Percentiles rank a stretch among this genome's conserved stretches.
These are phyloP conservation scores for Timema podura DNA, from an alignment of 2,888 invertebrate genomes.

Conservation along the genomic window DNA sequence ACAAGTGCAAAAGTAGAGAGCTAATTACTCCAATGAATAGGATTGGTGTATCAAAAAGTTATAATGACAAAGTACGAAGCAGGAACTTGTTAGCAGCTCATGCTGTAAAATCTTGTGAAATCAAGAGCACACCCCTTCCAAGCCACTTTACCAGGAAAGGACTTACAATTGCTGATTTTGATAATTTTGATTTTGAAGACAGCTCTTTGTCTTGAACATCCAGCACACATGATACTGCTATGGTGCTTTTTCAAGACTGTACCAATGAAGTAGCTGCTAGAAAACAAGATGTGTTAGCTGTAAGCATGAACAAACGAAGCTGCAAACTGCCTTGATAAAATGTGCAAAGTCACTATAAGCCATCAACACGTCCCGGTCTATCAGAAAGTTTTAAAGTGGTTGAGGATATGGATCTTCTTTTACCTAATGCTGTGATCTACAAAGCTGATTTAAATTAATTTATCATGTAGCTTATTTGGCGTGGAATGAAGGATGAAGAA, in stretches of 20 bases:
- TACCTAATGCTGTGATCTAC: neutral
- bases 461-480: neutral
- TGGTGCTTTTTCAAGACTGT: neutral
- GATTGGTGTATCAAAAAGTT: neutral
- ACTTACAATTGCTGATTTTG: conserved; percentile 2
- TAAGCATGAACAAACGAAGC: neutral
- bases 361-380: neutral
- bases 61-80: neutral
- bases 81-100: conserved; percentile 5
- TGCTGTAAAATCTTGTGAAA: conserved; percentile 1
- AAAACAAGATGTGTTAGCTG: neutral
- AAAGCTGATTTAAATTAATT: neutral
- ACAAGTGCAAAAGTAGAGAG: neutral
- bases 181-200: conserved; percentile 6
- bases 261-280: neutral
- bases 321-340: neutral
- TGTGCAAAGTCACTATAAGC: neutral
- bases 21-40: neutral
- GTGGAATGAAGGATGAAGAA: neutral
- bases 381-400: neutral
- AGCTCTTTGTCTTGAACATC: neutral
- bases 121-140: neutral
- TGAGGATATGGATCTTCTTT: neutral
- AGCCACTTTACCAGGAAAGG: conserved; percentile 1
- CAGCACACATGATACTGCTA: neutral